phyloP scores from a whole-genome alignment of 2,888 invertebrate species.

The Podabrus alpinus region DNA sequence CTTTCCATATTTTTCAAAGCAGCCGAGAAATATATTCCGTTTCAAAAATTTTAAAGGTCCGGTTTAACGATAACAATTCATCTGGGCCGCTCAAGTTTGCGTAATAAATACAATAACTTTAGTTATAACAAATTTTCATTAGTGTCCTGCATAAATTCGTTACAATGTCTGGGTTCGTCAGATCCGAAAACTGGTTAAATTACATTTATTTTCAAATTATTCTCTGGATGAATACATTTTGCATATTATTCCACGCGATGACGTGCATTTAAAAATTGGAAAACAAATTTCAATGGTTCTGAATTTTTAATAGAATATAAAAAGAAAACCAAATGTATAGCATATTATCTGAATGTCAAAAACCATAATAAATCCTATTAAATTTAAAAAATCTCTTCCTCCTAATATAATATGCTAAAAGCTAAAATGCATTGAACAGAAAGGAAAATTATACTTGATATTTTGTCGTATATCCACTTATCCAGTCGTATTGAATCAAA shows the following conservation, averaged over 20 bases:
- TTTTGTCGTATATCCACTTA: slow-evolving; percentile 15
- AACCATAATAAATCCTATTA: not conserved
- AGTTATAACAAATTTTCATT: not conserved
- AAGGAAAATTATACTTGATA: slow-evolving; percentile 10
- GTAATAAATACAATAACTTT: not conserved
- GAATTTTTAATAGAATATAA: not conserved
- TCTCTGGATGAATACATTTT: not conserved
- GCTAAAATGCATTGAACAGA: slow-evolving; percentile 4
- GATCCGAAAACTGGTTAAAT: not conserved
- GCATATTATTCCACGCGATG: not conserved
- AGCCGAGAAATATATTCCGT: not conserved
- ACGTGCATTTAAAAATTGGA: not conserved
- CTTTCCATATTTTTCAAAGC: not conserved
- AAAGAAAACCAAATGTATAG: not conserved
- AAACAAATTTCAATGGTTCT: not conserved
- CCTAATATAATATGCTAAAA: not conserved
- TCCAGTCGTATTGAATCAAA: slow-evolving; percentile 13
- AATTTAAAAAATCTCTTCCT: not conserved
- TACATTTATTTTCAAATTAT: not conserved
- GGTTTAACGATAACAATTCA: not conserved
- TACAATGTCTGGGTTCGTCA: not conserved
- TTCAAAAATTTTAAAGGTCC: not conserved
- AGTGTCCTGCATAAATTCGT: not conserved
- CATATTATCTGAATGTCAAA: not conserved
- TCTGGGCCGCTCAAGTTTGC: not conserved